phyloP scores from a whole-genome alignment of 2,113 vertebrate species.

The Alethe castanea region DNA sequence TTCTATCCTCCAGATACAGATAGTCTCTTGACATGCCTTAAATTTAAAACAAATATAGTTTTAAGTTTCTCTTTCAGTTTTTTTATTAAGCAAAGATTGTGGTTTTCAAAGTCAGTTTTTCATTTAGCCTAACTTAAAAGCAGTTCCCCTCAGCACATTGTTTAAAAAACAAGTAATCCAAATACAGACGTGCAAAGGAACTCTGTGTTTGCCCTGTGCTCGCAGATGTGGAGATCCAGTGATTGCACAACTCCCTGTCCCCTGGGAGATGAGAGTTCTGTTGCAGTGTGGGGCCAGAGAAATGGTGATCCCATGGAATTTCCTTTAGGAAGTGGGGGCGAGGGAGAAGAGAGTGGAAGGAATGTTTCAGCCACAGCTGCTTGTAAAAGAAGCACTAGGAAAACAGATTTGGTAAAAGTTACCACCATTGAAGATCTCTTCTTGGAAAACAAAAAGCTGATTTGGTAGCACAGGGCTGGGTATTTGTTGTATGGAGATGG shows the following conservation, averaged over 20 bases:
- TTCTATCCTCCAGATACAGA: neutral
- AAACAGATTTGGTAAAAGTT: constrained; percentile 18
- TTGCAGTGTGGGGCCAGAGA: neutral
- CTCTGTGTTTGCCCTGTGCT: neutral
- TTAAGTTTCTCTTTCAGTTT: constrained; percentile 22
- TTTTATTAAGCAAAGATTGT: constrained; percentile 7
- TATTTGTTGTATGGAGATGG: neutral
- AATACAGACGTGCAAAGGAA: neutral
- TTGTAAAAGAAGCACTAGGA: constrained; percentile 37
- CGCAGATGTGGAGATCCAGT: neutral
- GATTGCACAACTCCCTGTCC: constrained; percentile 19
- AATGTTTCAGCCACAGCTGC: constrained; percentile 54
- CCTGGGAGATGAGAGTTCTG: neutral
- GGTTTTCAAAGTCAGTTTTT: constrained; percentile 23
- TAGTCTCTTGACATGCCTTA: neutral
- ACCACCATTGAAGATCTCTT: neutral
- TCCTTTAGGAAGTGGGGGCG: constrained; percentile 61
- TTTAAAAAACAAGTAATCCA: neutral
- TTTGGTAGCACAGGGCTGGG: neutral
- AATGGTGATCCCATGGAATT: constrained; percentile 64
- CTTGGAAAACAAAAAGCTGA: neutral
- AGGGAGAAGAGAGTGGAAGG: constrained; percentile 44
- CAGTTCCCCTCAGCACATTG: neutral
- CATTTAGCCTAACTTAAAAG: constrained; percentile 47
- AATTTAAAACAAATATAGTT: constrained; percentile 23